Conservation (phyloP, 2,113 vertebrate species). For the Megaceryle maxima region DNA sequence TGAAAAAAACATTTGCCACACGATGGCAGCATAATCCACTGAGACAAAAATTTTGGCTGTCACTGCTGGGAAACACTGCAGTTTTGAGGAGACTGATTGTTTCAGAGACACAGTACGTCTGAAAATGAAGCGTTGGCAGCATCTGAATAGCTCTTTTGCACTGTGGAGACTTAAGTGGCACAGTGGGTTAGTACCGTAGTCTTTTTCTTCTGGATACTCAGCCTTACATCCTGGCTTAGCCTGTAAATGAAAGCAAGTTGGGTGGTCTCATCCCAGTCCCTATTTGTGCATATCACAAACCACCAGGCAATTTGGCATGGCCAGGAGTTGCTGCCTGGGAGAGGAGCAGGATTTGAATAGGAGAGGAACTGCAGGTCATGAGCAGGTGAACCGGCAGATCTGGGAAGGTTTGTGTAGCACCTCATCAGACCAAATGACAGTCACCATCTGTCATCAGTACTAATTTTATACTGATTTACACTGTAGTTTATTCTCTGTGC, state of each 20-base stretch:
- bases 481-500: neutral
- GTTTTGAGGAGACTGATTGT: slow-evolving; percentile 13
- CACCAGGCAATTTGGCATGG: slow-evolving; percentile 28
- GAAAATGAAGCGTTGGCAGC: slow-evolving; percentile 22
- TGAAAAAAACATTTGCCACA: slow-evolving; percentile 25
- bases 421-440: neutral
- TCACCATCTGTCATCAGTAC: neutral
- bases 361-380: neutral
- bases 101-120: neutral
- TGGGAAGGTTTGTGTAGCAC: neutral
- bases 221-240: slow-evolving; percentile 43
- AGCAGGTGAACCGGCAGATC: neutral
- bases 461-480: neutral
- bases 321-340: slow-evolving; percentile 21
- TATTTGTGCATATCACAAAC: slow-evolving; percentile 64
- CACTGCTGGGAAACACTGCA: slow-evolving; percentile 1
- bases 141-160: slow-evolving; percentile 36
- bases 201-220: slow-evolving; percentile 49
- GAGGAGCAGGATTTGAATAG: neutral
- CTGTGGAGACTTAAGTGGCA: slow-evolving; percentile 54
- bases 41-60: neutral
- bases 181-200: slow-evolving; percentile 46
- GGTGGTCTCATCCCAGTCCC: slow-evolving; percentile 70
- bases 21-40: slow-evolving; percentile 62
- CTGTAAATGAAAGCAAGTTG: slow-evolving; percentile 63